Evolutionary conservation across 2,888 invertebrate genomes (phyloP), one percentile per base, ranked within the genome.

Genomic region (Gasteruption jaculator): DNA sequence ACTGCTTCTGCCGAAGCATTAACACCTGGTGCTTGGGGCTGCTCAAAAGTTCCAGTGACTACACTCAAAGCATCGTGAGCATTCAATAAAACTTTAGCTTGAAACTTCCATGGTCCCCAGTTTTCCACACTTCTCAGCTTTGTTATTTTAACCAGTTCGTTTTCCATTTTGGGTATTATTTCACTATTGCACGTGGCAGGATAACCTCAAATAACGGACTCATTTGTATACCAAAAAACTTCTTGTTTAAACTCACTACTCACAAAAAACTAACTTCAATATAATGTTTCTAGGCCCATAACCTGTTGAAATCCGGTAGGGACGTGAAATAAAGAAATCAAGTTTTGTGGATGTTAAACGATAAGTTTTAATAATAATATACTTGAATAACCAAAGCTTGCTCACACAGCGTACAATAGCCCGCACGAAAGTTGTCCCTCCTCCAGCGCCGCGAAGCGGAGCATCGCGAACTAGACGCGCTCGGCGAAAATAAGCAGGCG

Each of bases 81-180:
- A 26, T 29, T 29, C 12, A 42, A 29, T 10, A 46, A 21, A 11
- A 42, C 42, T 1, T 35, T 35, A 21, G 43, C 32, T 14, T 43
- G 42, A 7, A 46, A 46, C 14, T 46, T 46, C 43, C 43, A 46
- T 21, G 43, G 46, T 29, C 18, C 35, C 43, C 37, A 46, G 37
- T 43, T 46, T 19, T 43, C 43, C 32, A 40, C 46, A 36, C 32
- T 22, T 8, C 24, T 39, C 27, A 46, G 31, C 22, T 46, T 46
- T 8, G 36, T 45, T 16, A 45, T 45, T 21, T 14, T 36, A 4
- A 21, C 21, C 7, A 21, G 12, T 26, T 41, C 45, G 18, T 37
- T 27, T 30, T 45, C 45, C 41, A 45, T 45, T 20, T 5, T 45
- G 11, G 16, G 38, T 20, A 21, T 18, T n/a, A 19, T 27, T 46